A percentile compares a stretch with the other conserved stretches of the same genome.
Conservation (phyloP, 2,888 invertebrate genomes). For the Hemicrepidius hirtus region DNA sequence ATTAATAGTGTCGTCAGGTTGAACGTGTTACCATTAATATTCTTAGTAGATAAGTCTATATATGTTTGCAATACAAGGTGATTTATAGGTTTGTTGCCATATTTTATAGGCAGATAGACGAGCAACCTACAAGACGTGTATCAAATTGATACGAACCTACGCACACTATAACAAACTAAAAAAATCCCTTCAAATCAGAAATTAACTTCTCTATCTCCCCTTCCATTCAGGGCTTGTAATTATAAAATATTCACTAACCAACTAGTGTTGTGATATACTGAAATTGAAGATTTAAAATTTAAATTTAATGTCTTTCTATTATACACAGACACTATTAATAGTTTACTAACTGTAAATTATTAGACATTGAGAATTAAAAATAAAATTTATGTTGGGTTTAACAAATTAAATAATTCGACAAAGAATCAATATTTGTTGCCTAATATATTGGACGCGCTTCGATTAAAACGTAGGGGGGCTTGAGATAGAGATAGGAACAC, state of each 20-base stretch:
- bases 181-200: neutral
- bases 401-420: conserved; percentile 21
- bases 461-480: conserved; percentile 6
- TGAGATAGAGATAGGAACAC: neutral
- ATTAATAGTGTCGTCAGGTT: neutral
- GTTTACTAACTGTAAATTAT: neutral
- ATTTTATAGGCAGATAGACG: too few relatives aligned
- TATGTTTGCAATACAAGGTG: too few relatives aligned
- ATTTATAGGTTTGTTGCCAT: too few relatives aligned
- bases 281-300: conserved; percentile 6
- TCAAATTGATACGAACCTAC: too few relatives aligned
- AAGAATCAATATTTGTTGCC: conserved; percentile 23
- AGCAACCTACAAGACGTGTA: too few relatives aligned
- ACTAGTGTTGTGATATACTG: neutral
- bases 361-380: neutral
- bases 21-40: too few relatives aligned
- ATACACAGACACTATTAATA: neutral
- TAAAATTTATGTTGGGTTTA: conserved; percentile 1
- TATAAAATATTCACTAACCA: conserved; percentile 6
- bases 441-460: neutral
- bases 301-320: neutral
- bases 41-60: too few relatives aligned
- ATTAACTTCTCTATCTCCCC: conserved; percentile 8
- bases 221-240: neutral
- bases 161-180: too few relatives aligned